Evolutionary conservation across 2,797 vertebrate species (phyloP), one percentile per base, ranked within the genome.

Genomic region (Pristis pectinata): DNA sequence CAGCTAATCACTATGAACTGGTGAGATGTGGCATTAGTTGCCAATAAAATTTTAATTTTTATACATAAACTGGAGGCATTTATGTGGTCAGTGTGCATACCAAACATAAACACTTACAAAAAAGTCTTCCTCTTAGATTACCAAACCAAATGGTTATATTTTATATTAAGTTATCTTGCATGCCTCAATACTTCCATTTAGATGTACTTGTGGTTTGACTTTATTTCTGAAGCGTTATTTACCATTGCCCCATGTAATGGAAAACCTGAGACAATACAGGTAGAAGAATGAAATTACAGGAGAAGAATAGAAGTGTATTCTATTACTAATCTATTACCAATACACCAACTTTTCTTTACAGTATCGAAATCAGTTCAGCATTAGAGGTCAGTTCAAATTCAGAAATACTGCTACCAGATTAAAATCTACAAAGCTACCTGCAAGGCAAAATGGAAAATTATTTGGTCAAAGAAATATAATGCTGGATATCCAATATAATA

Each of bases 401-500:
- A 85, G 53, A 34, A 27, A 85, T 30, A 83, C 49, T 85, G 49
- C 49, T 85, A 49, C 49, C 11, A 56, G 27, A 56, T 30, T 56
- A 85, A 85, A 56, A 85, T 27, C 82, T 15, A 15, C 49, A 85
- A 56, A 85, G 34, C 9, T 30, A 56, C 9, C 49, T 59, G 24
- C 9, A 56, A 34, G 82, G 82, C 44, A 85, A 11, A 15, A 85
- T 85, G 82, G 17, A 30, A 85, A 85, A 56, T 85, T 11, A 27
- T 85, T 56, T 85, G 34, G 10, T 34, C 82, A 85, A 85, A 56
- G 82, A 56, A 85, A 85, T 85, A 85, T 85, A 37, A n/a, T 70
- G 64, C 8, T 4, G 22, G 67, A 22, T 17, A 22, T 70, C 67
- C 49, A 85, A 3, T 85, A 85, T 53, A 85, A 56, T 34, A 53